Evolutionary conservation across 1,140 invertebrate genomes (phyloP).

Genomic region (Apolygus lucorum): DNA sequence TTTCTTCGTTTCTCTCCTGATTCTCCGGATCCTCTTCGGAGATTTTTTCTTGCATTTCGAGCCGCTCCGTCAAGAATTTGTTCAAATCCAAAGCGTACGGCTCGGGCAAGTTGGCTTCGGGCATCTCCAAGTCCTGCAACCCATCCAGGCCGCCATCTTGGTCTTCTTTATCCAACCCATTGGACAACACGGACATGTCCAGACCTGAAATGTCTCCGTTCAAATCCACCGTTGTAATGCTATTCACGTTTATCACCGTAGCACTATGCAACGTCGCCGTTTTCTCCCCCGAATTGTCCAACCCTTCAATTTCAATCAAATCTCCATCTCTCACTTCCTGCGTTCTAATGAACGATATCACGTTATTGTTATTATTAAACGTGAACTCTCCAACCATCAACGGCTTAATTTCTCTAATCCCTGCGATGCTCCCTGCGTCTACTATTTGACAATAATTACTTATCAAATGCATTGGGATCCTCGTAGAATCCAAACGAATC

Average conservation of each 20-base stretch:
- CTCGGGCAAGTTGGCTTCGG: not conserved
- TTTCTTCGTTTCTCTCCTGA: too few relatives aligned
- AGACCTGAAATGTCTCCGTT: not conserved
- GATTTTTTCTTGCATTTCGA: not conserved
- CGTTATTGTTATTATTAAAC: not conserved
- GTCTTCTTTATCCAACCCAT: too few relatives aligned
- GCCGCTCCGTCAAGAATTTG: not conserved
- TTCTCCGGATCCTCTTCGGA: not conserved
- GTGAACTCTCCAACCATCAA: not conserved
- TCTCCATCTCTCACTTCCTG: not conserved
- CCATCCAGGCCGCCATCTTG: too few relatives aligned
- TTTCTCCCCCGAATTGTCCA: too few relatives aligned
- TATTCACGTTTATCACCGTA: too few relatives aligned
- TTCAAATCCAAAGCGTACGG: not conserved
- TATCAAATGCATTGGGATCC: not conserved
- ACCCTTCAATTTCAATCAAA: not conserved
- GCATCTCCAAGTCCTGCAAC: not conserved
- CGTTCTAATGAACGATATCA: not conserved
- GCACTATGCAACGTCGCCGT: too few relatives aligned
- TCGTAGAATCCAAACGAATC: not conserved
- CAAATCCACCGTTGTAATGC: not conserved
- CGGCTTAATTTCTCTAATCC: not conserved
- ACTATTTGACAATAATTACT: not conserved
- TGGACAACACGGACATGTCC: not conserved
- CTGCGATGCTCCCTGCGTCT: not conserved